A percentile compares a stretch with the other conserved stretches of the same genome.
Conservation (phyloP, 2,113 vertebrate species). For the Sapayoa aenigma region DNA sequence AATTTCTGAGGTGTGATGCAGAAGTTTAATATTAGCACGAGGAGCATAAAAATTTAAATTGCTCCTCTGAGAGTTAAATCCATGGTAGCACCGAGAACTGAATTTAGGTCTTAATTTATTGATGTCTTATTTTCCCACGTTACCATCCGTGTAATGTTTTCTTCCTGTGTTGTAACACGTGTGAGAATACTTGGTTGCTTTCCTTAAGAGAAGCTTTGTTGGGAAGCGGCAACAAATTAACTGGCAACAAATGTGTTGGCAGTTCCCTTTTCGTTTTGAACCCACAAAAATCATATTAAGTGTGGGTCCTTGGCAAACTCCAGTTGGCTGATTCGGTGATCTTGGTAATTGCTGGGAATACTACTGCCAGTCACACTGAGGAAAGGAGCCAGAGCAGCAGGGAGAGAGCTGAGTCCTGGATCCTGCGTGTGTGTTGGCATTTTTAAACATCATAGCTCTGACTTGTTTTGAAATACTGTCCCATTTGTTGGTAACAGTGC, state of each 20-base stretch:
- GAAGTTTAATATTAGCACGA: constrained; percentile 20
- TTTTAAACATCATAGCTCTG: neutral
- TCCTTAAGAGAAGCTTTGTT: neutral
- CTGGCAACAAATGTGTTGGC: neutral
- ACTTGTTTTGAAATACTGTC: neutral
- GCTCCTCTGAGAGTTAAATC: neutral
- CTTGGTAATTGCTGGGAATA: neutral
- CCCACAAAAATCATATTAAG: neutral
- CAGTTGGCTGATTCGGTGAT: neutral
- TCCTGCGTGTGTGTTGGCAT: accelerated
- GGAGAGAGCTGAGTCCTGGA: neutral
- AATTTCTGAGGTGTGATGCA: neutral
- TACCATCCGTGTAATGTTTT: neutral
- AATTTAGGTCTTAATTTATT: constrained; percentile 18
- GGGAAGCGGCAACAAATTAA: neutral
- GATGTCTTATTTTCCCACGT: neutral
- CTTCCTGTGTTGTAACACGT: neutral
- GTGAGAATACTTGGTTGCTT: neutral
- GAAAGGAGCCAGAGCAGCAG: neutral
- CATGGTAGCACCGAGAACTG: neutral
- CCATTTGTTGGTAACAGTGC: neutral
- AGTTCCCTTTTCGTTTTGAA: neutral
- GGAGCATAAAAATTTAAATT: neutral
- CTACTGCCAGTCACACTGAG: neutral
- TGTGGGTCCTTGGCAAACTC: neutral